Evolutionary conservation across 2,888 invertebrate species (phyloP), one percentile per base, ranked within the genome.

Genomic region (Ganaspis brasiliensis): DNA sequence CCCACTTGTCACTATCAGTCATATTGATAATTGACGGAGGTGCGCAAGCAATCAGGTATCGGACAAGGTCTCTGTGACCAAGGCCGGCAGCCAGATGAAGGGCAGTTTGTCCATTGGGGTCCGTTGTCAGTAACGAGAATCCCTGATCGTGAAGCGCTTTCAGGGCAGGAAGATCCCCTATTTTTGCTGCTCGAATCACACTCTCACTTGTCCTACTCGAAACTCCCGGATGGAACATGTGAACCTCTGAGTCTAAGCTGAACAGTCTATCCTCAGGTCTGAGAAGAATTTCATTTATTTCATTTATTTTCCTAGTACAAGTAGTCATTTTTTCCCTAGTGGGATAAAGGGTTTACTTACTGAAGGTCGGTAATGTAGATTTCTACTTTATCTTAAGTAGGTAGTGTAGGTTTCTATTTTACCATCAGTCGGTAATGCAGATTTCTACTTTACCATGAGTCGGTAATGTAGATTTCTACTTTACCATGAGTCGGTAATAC

Each of bases 21-120:
- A 97, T 96, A 91, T 98, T 96, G 79, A 98, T 93, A 79, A 98
- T 94, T 61, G 95, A 94, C 73, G 96, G 93, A 10, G 98, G 97
- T 24, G 97, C 97, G 91, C 95, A 95, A 74, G 97, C 95, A 80
- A 98, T 95, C 83, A 98, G 93, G 91, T 97, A 98, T 92, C 96
- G 96, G 78, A 98, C 96, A 83, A 98, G 95, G 88, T 98, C 97
- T 90, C 96, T 97, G 92, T 98, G 96, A 67, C 98, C 98, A 90
- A 96, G 96, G 81, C 96, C 94, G 74, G 97, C 96, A 45, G 97
- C 97, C 86, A 97, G 94, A 92, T 98, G 98, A 82, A 98, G 93
- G 73, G 97, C 96, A 40, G 98, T 98, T 92, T 98, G 97, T 16
- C 98, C 98, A 82, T 93, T 94, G 73, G 95, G 93, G 91, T 98